A percentile compares a stretch with the other conserved stretches of the same genome.
Evolutionary conservation across 2,888 invertebrate genomes (phyloP).

Genomic region (Sarcophaga carnaria): DNA sequence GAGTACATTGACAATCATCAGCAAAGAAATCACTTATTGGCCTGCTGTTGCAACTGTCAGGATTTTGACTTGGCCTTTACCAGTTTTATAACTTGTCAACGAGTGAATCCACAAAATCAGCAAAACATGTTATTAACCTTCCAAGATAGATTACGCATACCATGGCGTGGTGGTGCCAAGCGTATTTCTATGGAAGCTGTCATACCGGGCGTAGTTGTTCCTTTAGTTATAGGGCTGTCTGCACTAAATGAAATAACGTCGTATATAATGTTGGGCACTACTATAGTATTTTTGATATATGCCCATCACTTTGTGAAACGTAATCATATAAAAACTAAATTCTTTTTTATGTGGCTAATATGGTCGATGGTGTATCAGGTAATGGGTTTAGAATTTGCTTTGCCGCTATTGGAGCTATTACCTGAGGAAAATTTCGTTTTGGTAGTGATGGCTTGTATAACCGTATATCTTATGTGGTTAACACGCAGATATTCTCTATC

Average conservation of each 20-base stretch:
- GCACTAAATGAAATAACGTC: conserved; percentile 82
- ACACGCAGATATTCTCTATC: conserved; percentile 76
- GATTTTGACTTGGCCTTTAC: conserved; percentile 84
- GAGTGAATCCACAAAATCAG: conserved; percentile 45
- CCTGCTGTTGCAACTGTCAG: conserved; percentile 84
- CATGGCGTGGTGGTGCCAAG: conserved; percentile 85
- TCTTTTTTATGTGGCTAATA: conserved; percentile 89
- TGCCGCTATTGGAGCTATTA: conserved; percentile 87
- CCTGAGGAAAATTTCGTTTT: conserved; percentile 85
- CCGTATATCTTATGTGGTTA: conserved; percentile 75
- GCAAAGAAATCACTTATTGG: conserved; percentile 83
- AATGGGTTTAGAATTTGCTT: conserved; percentile 88
- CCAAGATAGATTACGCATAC: conserved; percentile 84
- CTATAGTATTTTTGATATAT: conserved; percentile 75
- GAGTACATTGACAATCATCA: conserved; percentile 83
- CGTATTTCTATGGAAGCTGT: conserved; percentile 83
- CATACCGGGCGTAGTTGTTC: conserved; percentile 83
- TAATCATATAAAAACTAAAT: conserved; percentile 84
- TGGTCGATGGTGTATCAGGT: conserved; percentile 86
- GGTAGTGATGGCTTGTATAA: conserved; percentile 77
- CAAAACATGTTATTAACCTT: conserved; percentile 82
- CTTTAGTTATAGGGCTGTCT: conserved; percentile 82
- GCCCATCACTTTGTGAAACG: conserved; percentile 75
- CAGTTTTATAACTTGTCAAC: conserved; percentile 60
- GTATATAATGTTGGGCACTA: conserved; percentile 77